phyloP scores from a whole-genome alignment of 2,113 vertebrate species.

The Plotosus lineatus region DNA sequence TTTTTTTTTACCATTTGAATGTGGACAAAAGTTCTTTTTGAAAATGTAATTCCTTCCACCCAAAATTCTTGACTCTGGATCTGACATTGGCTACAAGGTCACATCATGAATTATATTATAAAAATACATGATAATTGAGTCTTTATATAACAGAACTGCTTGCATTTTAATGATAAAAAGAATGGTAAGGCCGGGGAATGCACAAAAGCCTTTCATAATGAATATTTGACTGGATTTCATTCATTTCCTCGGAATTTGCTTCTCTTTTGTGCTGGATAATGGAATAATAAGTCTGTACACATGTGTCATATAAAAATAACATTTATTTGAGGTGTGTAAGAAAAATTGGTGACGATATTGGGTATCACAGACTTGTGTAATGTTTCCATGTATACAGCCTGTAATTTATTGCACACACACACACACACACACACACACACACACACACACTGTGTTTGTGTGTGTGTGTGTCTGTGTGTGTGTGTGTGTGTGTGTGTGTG shows the following conservation, averaged over 20 bases:
- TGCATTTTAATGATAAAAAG: slow-evolving; percentile 16
- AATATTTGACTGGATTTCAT: slow-evolving; percentile 63
- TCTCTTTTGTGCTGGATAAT: slow-evolving; percentile 65
- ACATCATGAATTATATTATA: slow-evolving; percentile 15
- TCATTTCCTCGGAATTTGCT: slow-evolving; percentile 60
- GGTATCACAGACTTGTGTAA: slow-evolving; percentile 16
- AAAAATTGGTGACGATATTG: slow-evolving; percentile 48
- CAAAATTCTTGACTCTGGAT: slow-evolving; percentile 4
- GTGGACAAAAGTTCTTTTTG: not conserved
- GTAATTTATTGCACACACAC: slow-evolving; percentile 21
- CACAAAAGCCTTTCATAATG: slow-evolving; percentile 60
- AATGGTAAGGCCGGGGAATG: slow-evolving; percentile 63
- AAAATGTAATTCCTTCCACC: slow-evolving; percentile 4
- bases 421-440: too few species aligned
- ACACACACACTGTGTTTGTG: too few species aligned
- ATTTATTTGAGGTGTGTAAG: slow-evolving; percentile 34
- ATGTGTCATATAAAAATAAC: slow-evolving; percentile 57
- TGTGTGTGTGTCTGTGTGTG: too few species aligned
- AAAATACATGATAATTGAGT: slow-evolving; percentile 35
- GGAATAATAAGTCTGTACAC: slow-evolving; percentile 69
- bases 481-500: too few species aligned
- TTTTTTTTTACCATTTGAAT: not conserved
- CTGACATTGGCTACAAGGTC: slow-evolving; percentile 41
- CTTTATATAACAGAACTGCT: slow-evolving; percentile 31
- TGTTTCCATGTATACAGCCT: not conserved